phyloP scores from a whole-genome alignment of 2,113 vertebrate genomes.

The Beaufortia kweichowensis region DNA sequence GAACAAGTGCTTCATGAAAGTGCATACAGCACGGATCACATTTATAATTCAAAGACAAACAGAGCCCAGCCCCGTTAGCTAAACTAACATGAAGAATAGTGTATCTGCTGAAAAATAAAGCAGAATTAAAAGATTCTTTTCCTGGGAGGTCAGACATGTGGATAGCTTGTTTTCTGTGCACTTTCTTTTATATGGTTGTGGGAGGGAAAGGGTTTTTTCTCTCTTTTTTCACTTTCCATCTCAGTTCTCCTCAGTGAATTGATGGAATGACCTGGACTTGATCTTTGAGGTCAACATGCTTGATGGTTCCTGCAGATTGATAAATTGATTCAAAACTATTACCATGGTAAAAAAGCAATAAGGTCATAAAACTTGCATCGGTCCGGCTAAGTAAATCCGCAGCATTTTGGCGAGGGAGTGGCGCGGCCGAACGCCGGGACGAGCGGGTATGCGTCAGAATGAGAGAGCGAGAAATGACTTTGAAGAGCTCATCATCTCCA shows the following conservation, averaged over 20 bases:
- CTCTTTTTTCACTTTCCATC: conserved; percentile 74
- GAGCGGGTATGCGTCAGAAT: conserved; percentile 92
- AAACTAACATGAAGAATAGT: not conserved
- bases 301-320: conserved; percentile 98
- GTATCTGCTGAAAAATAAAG: not conserved
- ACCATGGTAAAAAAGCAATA: conserved; percentile 99
- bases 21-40: conserved; percentile 20
- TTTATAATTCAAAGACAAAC: conserved; percentile 9
- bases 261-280: conserved; percentile 99
- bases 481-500: conserved; percentile 99
- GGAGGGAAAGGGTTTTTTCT: conserved; percentile 63
- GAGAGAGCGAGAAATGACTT: conserved; percentile 99
- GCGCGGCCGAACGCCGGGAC: conserved; percentile 52
- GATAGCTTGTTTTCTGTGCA: conserved; percentile 83
- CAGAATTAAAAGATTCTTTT: not conserved
- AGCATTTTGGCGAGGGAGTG: conserved; percentile 88
- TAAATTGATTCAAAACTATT: conserved; percentile 99
- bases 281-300: conserved; percentile 96
- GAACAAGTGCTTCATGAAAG: conserved; percentile 40
- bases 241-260: conserved; percentile 89
- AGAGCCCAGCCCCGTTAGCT: not conserved
- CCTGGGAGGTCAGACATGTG: conserved; percentile 80
- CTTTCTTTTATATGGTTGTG: conserved; percentile 67
- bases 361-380: conserved; percentile 99
- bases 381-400: conserved; percentile 95